Evolutionary conservation across 2,888 invertebrate genomes (phyloP).

Genomic region (Drosophila robusta): DNA sequence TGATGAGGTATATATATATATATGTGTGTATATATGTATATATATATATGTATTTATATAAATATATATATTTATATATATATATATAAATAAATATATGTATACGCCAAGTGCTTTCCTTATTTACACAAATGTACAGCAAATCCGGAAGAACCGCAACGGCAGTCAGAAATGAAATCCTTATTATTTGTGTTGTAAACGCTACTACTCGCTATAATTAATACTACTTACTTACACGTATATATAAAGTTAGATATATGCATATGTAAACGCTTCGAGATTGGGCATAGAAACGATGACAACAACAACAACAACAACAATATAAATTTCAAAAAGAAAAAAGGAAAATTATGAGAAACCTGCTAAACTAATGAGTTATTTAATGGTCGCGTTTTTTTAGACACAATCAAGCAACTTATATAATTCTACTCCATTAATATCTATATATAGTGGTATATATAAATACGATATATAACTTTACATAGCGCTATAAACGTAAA

Average conservation of each 20-base stretch:
- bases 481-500: constrained; percentile 43
- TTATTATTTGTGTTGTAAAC: constrained; percentile 53
- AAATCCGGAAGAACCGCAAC: constrained; percentile 18
- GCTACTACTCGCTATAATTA: constrained; percentile 55
- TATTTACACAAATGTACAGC: constrained; percentile 32
- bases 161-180: constrained; percentile 40
- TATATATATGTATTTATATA: too few relatives aligned
- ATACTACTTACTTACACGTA: constrained; percentile 37
- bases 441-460: constrained; percentile 31
- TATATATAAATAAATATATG: background rate
- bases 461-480: constrained; percentile 25
- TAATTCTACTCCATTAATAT: constrained; percentile 43
- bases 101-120: constrained; percentile 22
- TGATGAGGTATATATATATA: too few relatives aligned
- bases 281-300: constrained; percentile 21
- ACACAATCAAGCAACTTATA: constrained; percentile 50
- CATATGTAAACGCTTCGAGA: constrained; percentile 29
- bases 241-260: constrained; percentile 14
- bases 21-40: too few relatives aligned
- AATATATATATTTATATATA: too few relatives aligned
- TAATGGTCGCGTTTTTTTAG: constrained; percentile 53
- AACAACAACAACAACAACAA: constrained; percentile 24
- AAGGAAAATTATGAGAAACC: constrained; percentile 18
- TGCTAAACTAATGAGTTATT: constrained; percentile 56
- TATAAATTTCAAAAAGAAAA: constrained; percentile 13